Conservation (phyloP, 2,113 vertebrate species). For the Chionis minor region DNA sequence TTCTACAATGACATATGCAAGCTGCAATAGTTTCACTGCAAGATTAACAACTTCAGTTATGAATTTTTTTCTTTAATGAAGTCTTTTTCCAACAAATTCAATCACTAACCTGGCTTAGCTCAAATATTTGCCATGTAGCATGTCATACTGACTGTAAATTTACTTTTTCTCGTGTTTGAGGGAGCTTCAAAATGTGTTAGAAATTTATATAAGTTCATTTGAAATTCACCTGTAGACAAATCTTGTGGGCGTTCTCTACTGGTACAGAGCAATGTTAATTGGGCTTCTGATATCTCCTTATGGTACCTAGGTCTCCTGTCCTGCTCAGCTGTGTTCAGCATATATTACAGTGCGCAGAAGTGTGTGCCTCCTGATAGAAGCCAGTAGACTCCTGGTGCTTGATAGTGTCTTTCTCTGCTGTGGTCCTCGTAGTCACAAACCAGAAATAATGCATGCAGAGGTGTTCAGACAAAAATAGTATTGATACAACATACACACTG, state of each 20-base stretch:
- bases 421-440: not conserved
- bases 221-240: not conserved
- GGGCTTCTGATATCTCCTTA: not conserved
- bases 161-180: not conserved
- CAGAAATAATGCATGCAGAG: not conserved
- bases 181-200: not conserved
- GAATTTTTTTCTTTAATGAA: not conserved
- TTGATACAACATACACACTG: accelerated
- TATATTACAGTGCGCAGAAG: not conserved
- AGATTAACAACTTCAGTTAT: not conserved
- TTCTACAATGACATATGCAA: not conserved
- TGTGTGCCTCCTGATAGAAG: not conserved
- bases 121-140: conserved; percentile 6
- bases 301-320: not conserved
- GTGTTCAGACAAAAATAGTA: not conserved
- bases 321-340: not conserved
- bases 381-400: not conserved
- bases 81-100: not conserved
- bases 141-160: not conserved
- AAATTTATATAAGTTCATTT: not conserved
- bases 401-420: not conserved
- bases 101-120: not conserved
- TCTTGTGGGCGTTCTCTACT: not conserved
- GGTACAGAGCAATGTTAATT: not conserved
- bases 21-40: not conserved